Evolutionary conservation across 1,140 invertebrate genomes (phyloP), one percentile per base, ranked within the genome.

Genomic region (Thalassaphorura encarpata): DNA sequence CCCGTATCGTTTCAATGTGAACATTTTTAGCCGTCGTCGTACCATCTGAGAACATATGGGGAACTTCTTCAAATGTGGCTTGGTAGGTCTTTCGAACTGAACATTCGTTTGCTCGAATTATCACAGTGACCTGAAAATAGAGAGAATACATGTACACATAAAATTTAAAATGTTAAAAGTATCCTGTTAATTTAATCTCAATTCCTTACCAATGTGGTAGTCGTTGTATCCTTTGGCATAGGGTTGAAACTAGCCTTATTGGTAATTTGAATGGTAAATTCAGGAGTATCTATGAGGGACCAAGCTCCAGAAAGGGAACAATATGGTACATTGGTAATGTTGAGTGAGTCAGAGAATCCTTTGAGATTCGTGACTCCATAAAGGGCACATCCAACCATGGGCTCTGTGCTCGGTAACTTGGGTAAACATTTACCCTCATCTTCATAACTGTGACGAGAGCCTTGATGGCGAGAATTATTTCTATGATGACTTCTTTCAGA

Each of bases 191-290:
- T 43, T 11, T 8, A 8, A 43, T 13, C 24, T 6, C 26, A 13
- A 21, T 8, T 15, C 5, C 59, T 58, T 62, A 65, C 63, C 42
- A 65, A 36, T 18, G 63, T 65, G 16, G 63, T 62, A 5, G 58
- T 61, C 2, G 63, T 65, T 45, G 62, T 62, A 21, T 65, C 63
- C 24, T 58, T 65, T 52, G 63, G 63, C 6, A 65, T 31, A 13
- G 63, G 63, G 21, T 41, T 40, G 11, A 60, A 42, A 13, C 63
- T 60, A n/a, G 54, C 63, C 42, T 62, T 65, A 33, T 62, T 65
- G 2, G 63, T 65, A 41, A 65, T 62, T 60, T 65, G 63, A 27
- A 64, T 58, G 3, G 63, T 57, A 42, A 65, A 59, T 39, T 62
- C 55, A 0, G 54, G 53, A 28, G 58, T 60, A 28, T 65, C 63